These are phyloP conservation scores for Taenaris catops DNA, from an alignment of 2,888 invertebrate genomes.

Conservation along the genomic window DNA sequence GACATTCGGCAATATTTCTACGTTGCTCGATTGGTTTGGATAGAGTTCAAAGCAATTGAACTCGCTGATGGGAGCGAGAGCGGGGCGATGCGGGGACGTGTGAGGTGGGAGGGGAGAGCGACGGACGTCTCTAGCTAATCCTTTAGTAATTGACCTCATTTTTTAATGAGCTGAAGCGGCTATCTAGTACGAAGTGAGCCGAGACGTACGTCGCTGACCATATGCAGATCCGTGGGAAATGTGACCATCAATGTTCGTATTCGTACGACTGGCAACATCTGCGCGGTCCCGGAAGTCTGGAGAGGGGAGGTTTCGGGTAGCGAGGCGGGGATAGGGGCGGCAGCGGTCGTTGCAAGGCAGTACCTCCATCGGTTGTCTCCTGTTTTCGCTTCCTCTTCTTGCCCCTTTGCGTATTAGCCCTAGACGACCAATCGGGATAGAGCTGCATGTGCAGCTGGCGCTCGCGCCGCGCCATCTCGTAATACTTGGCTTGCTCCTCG, in stretches of 20 bases:
- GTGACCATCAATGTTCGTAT: slow-evolving; percentile 33
- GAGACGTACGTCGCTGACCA: slow-evolving; percentile 53
- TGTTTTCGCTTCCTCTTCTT: slow-evolving; percentile 99
- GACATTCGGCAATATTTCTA: slow-evolving; percentile 68
- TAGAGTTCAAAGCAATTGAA: slow-evolving; percentile 69
- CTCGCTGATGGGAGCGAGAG: slow-evolving; percentile 40
- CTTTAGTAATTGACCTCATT: slow-evolving; percentile 71
- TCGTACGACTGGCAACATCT: neutral
- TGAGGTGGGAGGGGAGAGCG: slow-evolving; percentile 39
- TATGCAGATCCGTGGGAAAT: slow-evolving; percentile 30
- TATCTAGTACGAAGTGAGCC: slow-evolving; percentile 34
- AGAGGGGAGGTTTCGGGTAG: slow-evolving; percentile 12
- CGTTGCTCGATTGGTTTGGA: slow-evolving; percentile 46
- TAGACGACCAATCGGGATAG: slow-evolving; percentile 99
- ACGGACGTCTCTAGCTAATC: slow-evolving; percentile 65
- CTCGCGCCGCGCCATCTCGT: slow-evolving; percentile 99
- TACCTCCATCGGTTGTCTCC: slow-evolving; percentile 98
- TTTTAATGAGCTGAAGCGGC: slow-evolving; percentile 52
- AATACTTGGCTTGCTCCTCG: slow-evolving; percentile 99
- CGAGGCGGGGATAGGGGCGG: slow-evolving; percentile 40
- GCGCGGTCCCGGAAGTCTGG: neutral
- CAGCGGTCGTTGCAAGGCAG: slow-evolving; percentile 76
- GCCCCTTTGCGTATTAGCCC: slow-evolving; percentile 99
- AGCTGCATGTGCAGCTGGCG: slow-evolving; percentile 99
- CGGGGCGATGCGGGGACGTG: slow-evolving; percentile 25